phyloP scores from a whole-genome alignment of 2,797 vertebrate genomes.

The Anabacerthia variegaticeps region DNA sequence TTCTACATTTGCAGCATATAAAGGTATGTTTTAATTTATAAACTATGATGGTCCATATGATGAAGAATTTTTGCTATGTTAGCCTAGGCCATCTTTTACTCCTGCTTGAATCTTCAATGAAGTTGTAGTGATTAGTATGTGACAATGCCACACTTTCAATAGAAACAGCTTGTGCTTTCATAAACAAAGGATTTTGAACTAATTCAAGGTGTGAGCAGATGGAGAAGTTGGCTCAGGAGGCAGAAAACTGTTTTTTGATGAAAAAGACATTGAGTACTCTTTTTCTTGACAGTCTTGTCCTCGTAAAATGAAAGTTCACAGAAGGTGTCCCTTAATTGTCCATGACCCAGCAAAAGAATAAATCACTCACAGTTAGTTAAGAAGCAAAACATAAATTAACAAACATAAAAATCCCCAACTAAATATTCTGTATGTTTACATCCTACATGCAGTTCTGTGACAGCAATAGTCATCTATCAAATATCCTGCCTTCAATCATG shows the following conservation, averaged over 20 bases:
- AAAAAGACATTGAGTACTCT: not conserved
- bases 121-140: not conserved
- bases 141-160: not conserved
- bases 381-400: not conserved
- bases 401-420: not conserved
- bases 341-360: not conserved
- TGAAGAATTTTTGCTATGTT: not conserved
- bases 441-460: not conserved
- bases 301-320: not conserved
- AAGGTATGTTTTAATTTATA: not conserved
- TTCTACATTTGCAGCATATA: not conserved
- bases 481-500: not conserved
- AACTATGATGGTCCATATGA: not conserved
- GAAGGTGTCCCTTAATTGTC: not conserved
- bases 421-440: not conserved
- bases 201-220: not conserved
- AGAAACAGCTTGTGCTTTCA: constrained; percentile 5
- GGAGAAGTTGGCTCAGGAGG: not conserved
- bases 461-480: not conserved
- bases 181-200: not conserved
- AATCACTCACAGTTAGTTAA: not conserved
- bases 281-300: not conserved
- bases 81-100: not conserved
- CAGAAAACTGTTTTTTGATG: not conserved
- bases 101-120: not conserved